These are phyloP conservation scores for Andrena dorsata DNA, from an alignment of 2,888 invertebrate species.

Conservation along the genomic window DNA sequence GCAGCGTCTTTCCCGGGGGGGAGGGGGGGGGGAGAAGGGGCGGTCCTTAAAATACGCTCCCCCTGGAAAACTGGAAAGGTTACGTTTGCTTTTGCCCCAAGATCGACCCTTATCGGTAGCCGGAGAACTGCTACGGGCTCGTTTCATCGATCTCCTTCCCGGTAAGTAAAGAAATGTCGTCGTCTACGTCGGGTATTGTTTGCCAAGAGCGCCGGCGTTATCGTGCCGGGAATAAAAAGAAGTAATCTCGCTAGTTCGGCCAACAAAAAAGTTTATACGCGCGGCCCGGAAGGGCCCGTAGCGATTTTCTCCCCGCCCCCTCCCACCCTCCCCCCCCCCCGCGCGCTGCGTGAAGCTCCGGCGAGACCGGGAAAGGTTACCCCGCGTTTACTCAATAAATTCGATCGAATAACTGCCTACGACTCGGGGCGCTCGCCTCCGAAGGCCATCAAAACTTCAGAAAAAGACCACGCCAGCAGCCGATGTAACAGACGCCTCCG, in stretches of 20 bases:
- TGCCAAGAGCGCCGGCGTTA: constrained; percentile 56
- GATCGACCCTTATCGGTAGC: constrained; percentile 64
- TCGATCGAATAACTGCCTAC: constrained; percentile 2
- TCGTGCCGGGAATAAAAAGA: constrained; percentile 59
- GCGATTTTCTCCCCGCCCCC: too few species aligned
- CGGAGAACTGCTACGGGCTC: constrained; percentile 52
- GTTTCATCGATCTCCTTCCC: constrained; percentile 67
- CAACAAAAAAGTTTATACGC: constrained; percentile 49
- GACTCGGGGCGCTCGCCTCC: not conserved
- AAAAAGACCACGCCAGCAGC: too few species aligned
- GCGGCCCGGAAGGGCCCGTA: constrained; percentile 35
- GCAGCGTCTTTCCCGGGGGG: constrained; percentile 5
- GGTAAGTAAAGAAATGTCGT: constrained; percentile 58
- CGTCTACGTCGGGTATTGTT: constrained; percentile 57
- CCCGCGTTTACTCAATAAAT: constrained; percentile 20
- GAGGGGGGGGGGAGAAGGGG: not conserved
- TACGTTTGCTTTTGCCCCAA: constrained; percentile 53
- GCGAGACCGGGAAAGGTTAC: not conserved
- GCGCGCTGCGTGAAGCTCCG: constrained; percentile 1
- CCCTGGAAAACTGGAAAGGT: constrained; percentile 57
- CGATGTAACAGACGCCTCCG: too few species aligned
- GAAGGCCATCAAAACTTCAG: too few species aligned
- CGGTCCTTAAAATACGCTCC: constrained; percentile 51
- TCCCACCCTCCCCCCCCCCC: too few species aligned
- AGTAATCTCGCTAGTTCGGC: constrained; percentile 58